Base-by-base conservation (phyloP, 92 coral and sea anemone species). In the Plumapathes pennacea region DNA sequence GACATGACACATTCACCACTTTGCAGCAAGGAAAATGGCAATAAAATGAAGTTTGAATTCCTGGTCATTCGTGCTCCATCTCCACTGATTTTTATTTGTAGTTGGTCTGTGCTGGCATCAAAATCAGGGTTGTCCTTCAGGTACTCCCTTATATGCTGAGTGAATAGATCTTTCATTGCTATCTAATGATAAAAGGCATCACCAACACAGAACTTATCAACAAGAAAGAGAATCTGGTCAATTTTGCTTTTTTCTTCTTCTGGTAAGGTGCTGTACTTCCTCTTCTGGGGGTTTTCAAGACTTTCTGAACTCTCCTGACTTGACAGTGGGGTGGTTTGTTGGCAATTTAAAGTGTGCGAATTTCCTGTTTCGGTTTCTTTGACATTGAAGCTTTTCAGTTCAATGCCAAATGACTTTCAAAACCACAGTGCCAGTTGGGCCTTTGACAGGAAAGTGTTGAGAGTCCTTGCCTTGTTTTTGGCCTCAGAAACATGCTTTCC, bases 171-270 rank as follows among this genome's bases (percentile, higher is more conserved):
- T 25, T 56, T 37, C 41, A 77, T 50, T 13, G 84, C 45, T 30
- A 26, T 43, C 26, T 55, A 64, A 55, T 70, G 85, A 46, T 51
- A 78, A 62, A 78, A 71, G 1, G 32, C 4, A 20, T 78, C 80
- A 4, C 80, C 80, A 18, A 70, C 85, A 61, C 72, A 78, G 29
- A 69, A 69, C 27, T 69, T 78, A 38, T 78, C 79, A n/a, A 73
- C 13, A 3, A 73, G 37, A 33, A 23, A 54, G 12, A 55, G 29
- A 25, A 57, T 47, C 22, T 76, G 29, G 44, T 67, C 76, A 30
- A 71, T 20, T 26, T 56, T 38, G 28, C 42, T 11, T 37, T 77
- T 67, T 40, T 77, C 64, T 24, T 61, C 51, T 36, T 60, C 62
- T 0, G 71, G 14, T 5, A 60, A 17, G 41, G 36, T 19, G 38